Evolutionary conservation across 2,113 vertebrate genomes (phyloP).

Genomic region (Ageneiosus marmoratus): DNA sequence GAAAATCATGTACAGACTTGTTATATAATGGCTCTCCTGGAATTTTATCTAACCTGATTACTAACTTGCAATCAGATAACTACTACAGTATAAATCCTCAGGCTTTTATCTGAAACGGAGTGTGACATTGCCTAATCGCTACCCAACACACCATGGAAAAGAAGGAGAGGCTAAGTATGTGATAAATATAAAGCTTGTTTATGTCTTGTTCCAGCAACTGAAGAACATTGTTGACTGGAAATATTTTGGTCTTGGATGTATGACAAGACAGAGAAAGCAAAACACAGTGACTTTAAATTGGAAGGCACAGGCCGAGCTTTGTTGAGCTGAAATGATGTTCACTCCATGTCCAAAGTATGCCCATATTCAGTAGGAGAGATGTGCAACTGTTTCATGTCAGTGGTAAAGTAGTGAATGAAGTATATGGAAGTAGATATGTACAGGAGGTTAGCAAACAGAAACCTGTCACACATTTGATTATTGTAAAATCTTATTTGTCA

Average conservation of each 20-base stretch:
- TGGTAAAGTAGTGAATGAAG: not conserved
- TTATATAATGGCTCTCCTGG: not conserved
- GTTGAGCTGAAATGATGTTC: constrained; percentile 63
- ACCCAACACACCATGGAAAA: constrained; percentile 34
- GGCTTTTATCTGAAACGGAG: constrained; percentile 30
- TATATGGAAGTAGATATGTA: constrained; percentile 44
- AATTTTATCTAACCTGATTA: not conserved
- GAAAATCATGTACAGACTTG: constrained; percentile 13
- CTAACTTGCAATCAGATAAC: not conserved
- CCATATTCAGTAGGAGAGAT: constrained; percentile 60
- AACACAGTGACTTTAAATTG: constrained; percentile 33
- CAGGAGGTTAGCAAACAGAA: not conserved
- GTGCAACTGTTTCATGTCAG: constrained; percentile 59
- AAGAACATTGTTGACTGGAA: constrained; percentile 52
- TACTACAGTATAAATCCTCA: not conserved
- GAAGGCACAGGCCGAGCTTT: constrained; percentile 61
- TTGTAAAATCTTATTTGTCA: not conserved
- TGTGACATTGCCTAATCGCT: constrained; percentile 4
- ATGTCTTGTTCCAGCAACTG: constrained; percentile 45
- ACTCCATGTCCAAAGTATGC: constrained; percentile 63
- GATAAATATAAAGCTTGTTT: constrained; percentile 60
- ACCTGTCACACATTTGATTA: not conserved
- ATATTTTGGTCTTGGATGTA: constrained; percentile 29
- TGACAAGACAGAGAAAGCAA: constrained; percentile 4
- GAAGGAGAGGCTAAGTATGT: constrained; percentile 40